Base-by-base conservation (phyloP, 2,888 invertebrate genomes). In the Drosophila mettleri region DNA sequence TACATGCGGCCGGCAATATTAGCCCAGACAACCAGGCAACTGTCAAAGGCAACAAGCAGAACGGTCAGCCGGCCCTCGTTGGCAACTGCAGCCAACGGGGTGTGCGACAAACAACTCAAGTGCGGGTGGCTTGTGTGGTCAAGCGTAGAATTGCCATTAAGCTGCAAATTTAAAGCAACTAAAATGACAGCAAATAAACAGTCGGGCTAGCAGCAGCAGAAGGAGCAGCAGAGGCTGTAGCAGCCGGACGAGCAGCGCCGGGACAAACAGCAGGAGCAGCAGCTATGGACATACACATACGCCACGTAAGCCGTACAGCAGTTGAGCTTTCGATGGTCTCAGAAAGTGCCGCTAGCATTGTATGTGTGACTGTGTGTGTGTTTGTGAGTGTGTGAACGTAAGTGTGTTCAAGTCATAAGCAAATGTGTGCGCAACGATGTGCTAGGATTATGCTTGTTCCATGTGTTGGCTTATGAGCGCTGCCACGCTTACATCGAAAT, bases 111-210 rank as follows among this genome's bases (percentile, higher is more conserved):
- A 74, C 79, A 86, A 71, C 72, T 78, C 76, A 74, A 82, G 66
- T 69, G 77, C 39, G 3, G n/a, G 34, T n/a, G 55, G 45, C 14
- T 51, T 61, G 60, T 63, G 61, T 69, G 65, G 66, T 64, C 73
- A 75, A 80, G 77, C 77, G 77, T 77, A 69, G 74, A 75, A 79
- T 80, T 80, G 86, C 73, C 77, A 89, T 89, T 85, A 89, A 89
- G 81, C 83, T 83, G 74, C 60, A 81, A 87, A 75, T 89, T 89
- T 87, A 83, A 87, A 80, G 88, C 86, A 89, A 80, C 89, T 89
- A 73, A 78, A 88, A 84, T 77, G 80, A 70, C 66, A 71, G 69
- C 73, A 79, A 78, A 86, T 84, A 86, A 76, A 78, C 84, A 78
- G 63, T 38, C 60, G 31, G 51, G 58, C 55, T 49, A 59, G 46